Base-by-base conservation (phyloP, 1,140 invertebrate species). In the Leptoteleia sp. region DNA sequence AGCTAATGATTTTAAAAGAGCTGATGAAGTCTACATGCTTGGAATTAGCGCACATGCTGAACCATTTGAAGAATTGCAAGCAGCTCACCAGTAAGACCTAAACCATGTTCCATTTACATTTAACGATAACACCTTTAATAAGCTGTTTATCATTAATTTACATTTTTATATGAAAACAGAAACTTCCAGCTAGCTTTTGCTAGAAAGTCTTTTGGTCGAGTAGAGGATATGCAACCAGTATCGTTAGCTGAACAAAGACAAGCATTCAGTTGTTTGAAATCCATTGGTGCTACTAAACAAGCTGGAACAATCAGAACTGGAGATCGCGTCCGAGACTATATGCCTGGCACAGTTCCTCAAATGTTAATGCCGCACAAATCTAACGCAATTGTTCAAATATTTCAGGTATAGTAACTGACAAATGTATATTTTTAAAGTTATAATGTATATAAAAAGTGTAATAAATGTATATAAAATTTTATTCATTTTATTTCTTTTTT, bases 11-110 rank as follows among this genome's bases (percentile, higher is more conserved):
- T 94, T 92, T 79, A 93, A 93, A 84, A 92, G 92, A 77, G 94
- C 94, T 0, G 93, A 95, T 85, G 91, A 93, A 78, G 91, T 96
- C 4, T 95, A 94, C 81, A 90, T 92, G 79, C 83, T 93, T 54
- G 95, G 94, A n/a, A 88, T 94, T 25, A 87, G 91, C 33, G 92
- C 92, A 57, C 90, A 91, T 16, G 94, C 95, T 7, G 92, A 95
- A 81, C 95, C 95, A 0, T 88, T 91, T 35, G 93, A 95, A 37
- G 93, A 94, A 82, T 86, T 96, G 3, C 90, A 93, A 73, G 91
- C 92, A 76, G 94, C 94, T 5, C 93, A 95, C 82, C 91, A 92
- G 91, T 94, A 91, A 85, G 82, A 83, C 9, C 7, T 29, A n/a
- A n/a, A n/a, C n/a, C n/a, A n/a, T n/a, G n/a, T n/a, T n/a, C n/a